Conservation (phyloP, 2,888 invertebrate species). For the Abscondita cerata region DNA sequence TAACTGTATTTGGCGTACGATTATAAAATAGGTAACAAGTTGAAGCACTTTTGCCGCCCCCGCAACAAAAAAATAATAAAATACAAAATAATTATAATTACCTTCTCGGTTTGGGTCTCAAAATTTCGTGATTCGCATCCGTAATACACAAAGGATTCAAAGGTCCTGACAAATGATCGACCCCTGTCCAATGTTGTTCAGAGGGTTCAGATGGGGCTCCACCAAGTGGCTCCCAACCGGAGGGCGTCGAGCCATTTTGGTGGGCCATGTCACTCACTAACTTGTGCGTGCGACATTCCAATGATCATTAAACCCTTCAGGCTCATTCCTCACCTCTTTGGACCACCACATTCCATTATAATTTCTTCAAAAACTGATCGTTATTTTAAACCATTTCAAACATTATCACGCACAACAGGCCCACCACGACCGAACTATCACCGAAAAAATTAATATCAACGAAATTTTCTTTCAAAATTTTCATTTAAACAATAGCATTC, state of each 20-base stretch:
- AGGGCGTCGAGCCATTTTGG: slow-evolving; percentile 50
- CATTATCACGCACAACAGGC: too few species aligned
- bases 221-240: slow-evolving; percentile 53
- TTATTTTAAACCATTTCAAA: neutral
- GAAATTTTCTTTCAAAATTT: slow-evolving; percentile 4
- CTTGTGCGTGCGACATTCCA: slow-evolving; percentile 39
- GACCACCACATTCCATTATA: slow-evolving; percentile 39
- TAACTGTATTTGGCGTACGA: too few species aligned
- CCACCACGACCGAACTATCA: too few species aligned
- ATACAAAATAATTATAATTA: slow-evolving; percentile 59
- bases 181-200: slow-evolving; percentile 59
- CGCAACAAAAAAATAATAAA: too few species aligned
- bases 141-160: slow-evolving; percentile 71
- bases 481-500: neutral
- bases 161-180: slow-evolving; percentile 68
- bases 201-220: slow-evolving; percentile 44
- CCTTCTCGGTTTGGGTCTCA: slow-evolving; percentile 86
- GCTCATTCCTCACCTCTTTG: slow-evolving; percentile 39
- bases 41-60: too few species aligned
- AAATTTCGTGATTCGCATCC: slow-evolving; percentile 82
- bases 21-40: too few species aligned
- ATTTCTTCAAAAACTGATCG: slow-evolving; percentile 10
- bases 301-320: slow-evolving; percentile 40
- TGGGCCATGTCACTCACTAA: slow-evolving; percentile 46
- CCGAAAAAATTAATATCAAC: too few species aligned